Percentiles rank a stretch among this genome's conserved stretches.
These are phyloP conservation scores for Lepas anatifera DNA, from an alignment of 2,888 invertebrate species.

Conservation along the genomic window DNA sequence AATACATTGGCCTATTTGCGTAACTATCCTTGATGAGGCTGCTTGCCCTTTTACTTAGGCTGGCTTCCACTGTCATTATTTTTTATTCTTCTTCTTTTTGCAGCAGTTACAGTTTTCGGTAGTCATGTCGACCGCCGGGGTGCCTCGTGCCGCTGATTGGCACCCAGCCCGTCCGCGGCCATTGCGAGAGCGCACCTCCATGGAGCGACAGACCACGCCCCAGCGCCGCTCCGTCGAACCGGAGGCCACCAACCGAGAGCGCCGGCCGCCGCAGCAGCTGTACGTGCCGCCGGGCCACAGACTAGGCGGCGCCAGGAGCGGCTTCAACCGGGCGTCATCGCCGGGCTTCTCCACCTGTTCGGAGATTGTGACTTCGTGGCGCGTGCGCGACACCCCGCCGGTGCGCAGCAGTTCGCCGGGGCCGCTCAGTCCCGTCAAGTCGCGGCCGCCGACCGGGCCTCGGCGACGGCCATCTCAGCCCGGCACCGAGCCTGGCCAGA, in stretches of 20 bases:
- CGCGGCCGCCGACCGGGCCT: background rate
- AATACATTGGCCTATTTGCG: too few species aligned
- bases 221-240: background rate
- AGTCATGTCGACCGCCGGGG: too few species aligned
- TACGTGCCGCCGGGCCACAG: background rate
- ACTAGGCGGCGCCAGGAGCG: background rate
- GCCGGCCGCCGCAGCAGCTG: conserved; percentile 2
- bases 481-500: background rate
- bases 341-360: background rate
- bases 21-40: too few species aligned
- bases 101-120: too few species aligned
- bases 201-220: too few species aligned
- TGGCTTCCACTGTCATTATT: too few species aligned
- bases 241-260: background rate
- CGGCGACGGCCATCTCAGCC: background rate
- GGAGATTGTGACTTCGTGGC: background rate
- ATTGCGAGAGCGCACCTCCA: too few species aligned
- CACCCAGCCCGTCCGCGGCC: too few species aligned
- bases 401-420: background rate
- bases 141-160: too few species aligned
- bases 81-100: too few species aligned
- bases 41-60: too few species aligned
- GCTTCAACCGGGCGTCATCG: conserved; percentile 1
- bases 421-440: background rate
- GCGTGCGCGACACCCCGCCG: background rate